These are phyloP conservation scores for Paraescarpia echinospica DNA, from an alignment of 1,140 invertebrate genomes.

Conservation along the genomic window DNA sequence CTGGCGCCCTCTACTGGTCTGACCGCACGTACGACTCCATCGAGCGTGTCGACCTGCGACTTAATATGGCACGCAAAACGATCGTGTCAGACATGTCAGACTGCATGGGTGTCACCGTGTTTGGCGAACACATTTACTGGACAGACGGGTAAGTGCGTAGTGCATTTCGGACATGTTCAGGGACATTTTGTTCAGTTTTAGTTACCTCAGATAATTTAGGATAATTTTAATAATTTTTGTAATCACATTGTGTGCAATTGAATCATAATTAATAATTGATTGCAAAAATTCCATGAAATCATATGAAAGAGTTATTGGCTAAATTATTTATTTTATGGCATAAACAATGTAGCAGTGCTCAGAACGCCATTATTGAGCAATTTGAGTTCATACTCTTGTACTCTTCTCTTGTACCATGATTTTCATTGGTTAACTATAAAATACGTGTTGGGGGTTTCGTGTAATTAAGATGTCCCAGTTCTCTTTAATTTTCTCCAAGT, in stretches of 20 bases:
- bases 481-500: too few species aligned
- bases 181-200: background rate
- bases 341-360: background rate
- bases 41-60: constrained; percentile 63
- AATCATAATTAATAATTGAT: background rate
- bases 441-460: too few species aligned
- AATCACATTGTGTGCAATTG: background rate
- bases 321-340: background rate
- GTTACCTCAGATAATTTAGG: background rate
- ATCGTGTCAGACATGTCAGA: constrained; percentile 46
- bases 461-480: too few species aligned
- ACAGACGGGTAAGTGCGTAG: constrained; percentile 60
- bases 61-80: constrained; percentile 48
- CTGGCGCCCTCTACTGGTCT: constrained; percentile 64
- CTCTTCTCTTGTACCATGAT: background rate
- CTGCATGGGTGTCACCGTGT: constrained; percentile 58
- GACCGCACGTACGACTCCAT: constrained; percentile 65
- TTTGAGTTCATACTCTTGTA: too few species aligned
- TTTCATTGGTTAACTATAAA: background rate
- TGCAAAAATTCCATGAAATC: background rate
- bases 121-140: constrained; percentile 63
- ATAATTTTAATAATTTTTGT: background rate
- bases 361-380: too few species aligned
- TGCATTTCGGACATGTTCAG: constrained; percentile 37
- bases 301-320: background rate